Conservation (phyloP, 2,797 vertebrate genomes). For the Sebastes matsubarae region DNA sequence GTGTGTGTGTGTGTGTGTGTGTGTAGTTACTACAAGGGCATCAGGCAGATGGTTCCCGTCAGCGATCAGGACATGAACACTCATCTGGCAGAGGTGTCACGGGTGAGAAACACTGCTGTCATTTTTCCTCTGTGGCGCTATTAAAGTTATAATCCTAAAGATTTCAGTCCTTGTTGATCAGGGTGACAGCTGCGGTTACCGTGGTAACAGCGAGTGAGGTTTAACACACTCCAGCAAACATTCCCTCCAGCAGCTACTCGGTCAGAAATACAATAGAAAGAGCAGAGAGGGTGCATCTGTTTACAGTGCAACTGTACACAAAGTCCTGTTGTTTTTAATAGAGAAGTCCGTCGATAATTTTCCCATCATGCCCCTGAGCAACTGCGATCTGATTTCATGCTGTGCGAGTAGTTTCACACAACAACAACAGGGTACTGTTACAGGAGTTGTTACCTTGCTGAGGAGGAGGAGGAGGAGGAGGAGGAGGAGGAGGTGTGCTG, state of each 20-base stretch:
- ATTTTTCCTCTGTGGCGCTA: conserved; percentile 19
- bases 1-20: conserved; percentile 15
- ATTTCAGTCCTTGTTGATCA: background rate
- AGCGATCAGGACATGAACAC: conserved; percentile 99
- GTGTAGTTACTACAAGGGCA: conserved; percentile 94
- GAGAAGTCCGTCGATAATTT: background rate
- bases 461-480: background rate
- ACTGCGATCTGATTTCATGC: background rate
- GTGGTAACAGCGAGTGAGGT: background rate
- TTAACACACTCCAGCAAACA: background rate
- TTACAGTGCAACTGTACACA: background rate
- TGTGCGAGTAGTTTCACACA: background rate
- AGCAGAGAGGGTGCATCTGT: background rate
- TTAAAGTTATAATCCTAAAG: conserved; percentile 20
- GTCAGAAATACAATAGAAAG: background rate
- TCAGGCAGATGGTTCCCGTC: conserved; percentile 95
- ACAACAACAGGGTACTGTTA: background rate
- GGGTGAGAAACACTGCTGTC: conserved; percentile 83
- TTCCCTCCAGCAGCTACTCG: background rate
- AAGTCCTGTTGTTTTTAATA: background rate
- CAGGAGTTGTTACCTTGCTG: background rate
- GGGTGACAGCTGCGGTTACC: background rate
- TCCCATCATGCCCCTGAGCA: background rate
- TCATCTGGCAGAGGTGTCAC: conserved; percentile 97
- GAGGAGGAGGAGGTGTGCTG: background rate